Evolutionary conservation across 2,888 invertebrate species (phyloP), one percentile per base, ranked within the genome.

Genomic region (Heliconius charithonia): DNA sequence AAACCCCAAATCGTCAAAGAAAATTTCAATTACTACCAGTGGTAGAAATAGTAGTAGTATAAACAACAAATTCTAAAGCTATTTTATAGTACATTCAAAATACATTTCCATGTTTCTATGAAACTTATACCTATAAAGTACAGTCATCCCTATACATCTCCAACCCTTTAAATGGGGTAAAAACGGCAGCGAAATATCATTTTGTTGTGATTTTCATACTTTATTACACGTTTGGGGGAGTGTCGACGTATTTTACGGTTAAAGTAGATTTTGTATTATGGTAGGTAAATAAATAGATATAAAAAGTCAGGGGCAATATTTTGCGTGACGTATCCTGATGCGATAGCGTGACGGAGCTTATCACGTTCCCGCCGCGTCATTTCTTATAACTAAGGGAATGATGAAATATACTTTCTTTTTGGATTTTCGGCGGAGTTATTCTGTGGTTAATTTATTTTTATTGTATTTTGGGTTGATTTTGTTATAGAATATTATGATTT

Each of bases 221-320:
- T 82, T 81, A 82, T 80, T 81, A 81, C 72, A 74, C 77, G 2
- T 81, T 81, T 77, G 37, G 82, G 82, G 80, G 77, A 82, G 81
- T 77, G 83, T 81, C 83, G 75, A 72, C 79, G 80, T 82, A 83
- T 83, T 83, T 83, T 76, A 81, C 74, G 80, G 80, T 82, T 83
- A 82, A 69, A 74, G 79, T 65, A 79, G 80, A 80, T 80, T 79
- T 76, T 77, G 80, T 77, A 79, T 77, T 75, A 73, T 65, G 75
- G 6, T 19, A 16, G 76, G 79, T 62, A 71, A 81, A 77, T 77
- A 81, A 79, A 79, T 76, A 75, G 77, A 56, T 76, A 74, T 69
- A 75, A 81, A 77, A 81, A 75, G 51, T 16, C 65, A 51, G 29
- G 22, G 59, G 76, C 32, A 79, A 77, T 73, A 75, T 81, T 76